Percentiles rank a stretch among this genome's conserved stretches.
Evolutionary conservation across 2,888 invertebrate species (phyloP).

Genomic region (Philopedon plagiatum): DNA sequence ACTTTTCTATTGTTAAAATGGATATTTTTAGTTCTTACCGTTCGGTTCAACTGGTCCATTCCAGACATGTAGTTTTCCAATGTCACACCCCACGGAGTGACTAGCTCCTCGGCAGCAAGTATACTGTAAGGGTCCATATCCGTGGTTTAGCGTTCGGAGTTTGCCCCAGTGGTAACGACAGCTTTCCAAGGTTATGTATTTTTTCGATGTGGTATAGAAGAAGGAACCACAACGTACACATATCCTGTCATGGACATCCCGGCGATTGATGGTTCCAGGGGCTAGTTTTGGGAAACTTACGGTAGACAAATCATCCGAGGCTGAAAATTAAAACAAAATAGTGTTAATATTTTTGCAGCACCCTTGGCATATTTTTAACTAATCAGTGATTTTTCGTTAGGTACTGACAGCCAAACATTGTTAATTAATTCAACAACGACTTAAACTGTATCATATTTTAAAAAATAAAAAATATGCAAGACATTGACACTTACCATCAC

Average conservation of each 20-base stretch:
- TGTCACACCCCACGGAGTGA: slow-evolving; percentile 76
- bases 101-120: slow-evolving; percentile 76
- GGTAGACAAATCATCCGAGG: slow-evolving; percentile 20
- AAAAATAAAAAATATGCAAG: not conserved
- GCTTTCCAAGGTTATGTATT: slow-evolving; percentile 80
- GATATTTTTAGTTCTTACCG: slow-evolving; percentile 41
- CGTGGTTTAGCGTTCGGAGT: slow-evolving; percentile 65
- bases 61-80: slow-evolving; percentile 83
- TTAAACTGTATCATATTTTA: too few relatives aligned
- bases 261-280: slow-evolving; percentile 37
- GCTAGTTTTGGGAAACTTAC: not conserved
- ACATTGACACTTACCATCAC: slow-evolving; percentile 25
- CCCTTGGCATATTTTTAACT: too few relatives aligned
- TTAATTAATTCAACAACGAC: too few relatives aligned
- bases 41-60: slow-evolving; percentile 70
- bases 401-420: too few relatives aligned
- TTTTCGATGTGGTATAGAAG: slow-evolving; percentile 59
- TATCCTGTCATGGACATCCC: slow-evolving; percentile 33
- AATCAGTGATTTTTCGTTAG: too few relatives aligned
- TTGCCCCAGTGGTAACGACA: slow-evolving; percentile 95
- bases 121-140: slow-evolving; percentile 65
- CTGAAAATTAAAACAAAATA: slow-evolving; percentile 23
- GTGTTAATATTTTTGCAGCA: not conserved
- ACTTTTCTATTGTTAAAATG: too few relatives aligned
- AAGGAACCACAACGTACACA: slow-evolving; percentile 53